phyloP scores from a whole-genome alignment of 2,797 vertebrate genomes.

The Anabacerthia variegaticeps region DNA sequence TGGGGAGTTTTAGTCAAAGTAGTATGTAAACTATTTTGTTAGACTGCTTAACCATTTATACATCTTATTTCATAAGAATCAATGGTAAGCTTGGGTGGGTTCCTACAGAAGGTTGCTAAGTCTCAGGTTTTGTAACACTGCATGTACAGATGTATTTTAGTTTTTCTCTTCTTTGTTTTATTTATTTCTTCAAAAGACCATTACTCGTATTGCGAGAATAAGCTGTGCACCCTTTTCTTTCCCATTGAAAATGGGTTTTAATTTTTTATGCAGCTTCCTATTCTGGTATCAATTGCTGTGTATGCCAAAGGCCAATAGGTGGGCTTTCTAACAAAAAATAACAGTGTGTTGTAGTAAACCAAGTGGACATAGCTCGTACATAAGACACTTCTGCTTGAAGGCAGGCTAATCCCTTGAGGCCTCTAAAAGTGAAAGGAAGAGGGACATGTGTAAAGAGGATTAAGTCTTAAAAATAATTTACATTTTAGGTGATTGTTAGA shows the following conservation, averaged over 20 bases:
- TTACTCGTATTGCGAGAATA: not conserved
- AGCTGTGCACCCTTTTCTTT: not conserved
- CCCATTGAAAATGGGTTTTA: not conserved
- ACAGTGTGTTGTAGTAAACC: not conserved
- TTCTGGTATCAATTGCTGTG: not conserved
- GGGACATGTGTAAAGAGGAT: not conserved
- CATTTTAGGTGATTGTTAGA: not conserved
- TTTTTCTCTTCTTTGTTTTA: not conserved
- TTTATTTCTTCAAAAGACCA: not conserved
- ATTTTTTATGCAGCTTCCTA: not conserved
- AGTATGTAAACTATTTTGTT: not conserved
- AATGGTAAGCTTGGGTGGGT: not conserved
- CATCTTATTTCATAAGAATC: not conserved
- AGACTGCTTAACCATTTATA: not conserved
- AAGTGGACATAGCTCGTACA: not conserved
- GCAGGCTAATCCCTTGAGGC: not conserved
- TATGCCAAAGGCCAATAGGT: not conserved
- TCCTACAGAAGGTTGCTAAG: not conserved
- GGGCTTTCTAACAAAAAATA: not conserved
- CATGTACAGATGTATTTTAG: not conserved
- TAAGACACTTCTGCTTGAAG: not conserved
- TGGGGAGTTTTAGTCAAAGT: not conserved
- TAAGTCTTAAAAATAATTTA: constrained; percentile 1
- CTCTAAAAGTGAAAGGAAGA: not conserved
- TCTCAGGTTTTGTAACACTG: not conserved